Percentiles rank a stretch among this genome's conserved stretches.
Conservation (phyloP, 2,797 vertebrate genomes). For the Odontamblyopus lacepedii region DNA sequence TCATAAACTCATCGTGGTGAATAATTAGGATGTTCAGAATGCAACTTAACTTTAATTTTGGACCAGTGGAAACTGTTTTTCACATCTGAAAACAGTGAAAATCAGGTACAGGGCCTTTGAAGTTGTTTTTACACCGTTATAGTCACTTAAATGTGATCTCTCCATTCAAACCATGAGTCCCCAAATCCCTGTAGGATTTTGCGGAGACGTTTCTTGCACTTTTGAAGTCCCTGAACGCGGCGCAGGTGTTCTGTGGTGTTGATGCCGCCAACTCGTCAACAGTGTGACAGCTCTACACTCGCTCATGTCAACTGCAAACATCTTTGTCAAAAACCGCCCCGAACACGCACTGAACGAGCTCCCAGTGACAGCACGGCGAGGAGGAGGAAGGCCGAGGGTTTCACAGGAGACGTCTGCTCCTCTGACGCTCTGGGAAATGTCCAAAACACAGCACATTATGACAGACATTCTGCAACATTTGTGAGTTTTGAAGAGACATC, state of each 20-base stretch:
- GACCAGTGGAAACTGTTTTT: too few relatives aligned
- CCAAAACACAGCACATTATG: neutral
- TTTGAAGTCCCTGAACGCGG: neutral
- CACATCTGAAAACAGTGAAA: too few relatives aligned
- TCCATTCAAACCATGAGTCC: neutral
- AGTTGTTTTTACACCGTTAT: neutral
- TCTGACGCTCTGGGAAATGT: neutral
- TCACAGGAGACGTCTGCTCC: neutral
- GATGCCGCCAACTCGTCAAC: neutral
- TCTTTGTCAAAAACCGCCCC: neutral
- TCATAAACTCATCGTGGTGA: too few relatives aligned
- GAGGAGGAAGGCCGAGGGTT: too few relatives aligned
- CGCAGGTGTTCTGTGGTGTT: neutral
- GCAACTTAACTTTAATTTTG: too few relatives aligned
- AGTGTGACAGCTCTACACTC: constrained; percentile 6
- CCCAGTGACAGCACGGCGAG: neutral
- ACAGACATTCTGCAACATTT: neutral
- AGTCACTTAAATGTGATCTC: neutral
- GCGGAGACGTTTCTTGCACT: neutral
- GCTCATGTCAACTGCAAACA: constrained; percentile 11
- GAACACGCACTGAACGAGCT: neutral
- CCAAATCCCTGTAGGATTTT: neutral
- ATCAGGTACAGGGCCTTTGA: too few relatives aligned
- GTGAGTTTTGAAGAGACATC: neutral
- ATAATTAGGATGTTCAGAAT: too few relatives aligned